Percentiles rank a stretch among this genome's conserved stretches.
phyloP scores from a whole-genome alignment of 2,797 vertebrate species.

The Tragelaphus oryx region DNA sequence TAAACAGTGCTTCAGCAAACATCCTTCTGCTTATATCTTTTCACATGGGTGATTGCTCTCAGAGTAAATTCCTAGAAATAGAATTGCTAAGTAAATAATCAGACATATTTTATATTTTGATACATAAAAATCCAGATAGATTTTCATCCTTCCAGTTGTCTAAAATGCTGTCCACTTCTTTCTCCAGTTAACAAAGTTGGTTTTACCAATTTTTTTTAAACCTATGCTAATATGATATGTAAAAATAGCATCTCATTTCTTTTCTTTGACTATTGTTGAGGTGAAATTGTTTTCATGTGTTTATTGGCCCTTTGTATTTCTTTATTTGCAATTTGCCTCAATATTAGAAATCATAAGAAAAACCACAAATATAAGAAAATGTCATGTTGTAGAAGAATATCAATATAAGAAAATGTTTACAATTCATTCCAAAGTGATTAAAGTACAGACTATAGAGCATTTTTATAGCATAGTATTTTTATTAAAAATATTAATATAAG shows the following conservation, averaged over 20 bases:
- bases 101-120: constrained; percentile 20
- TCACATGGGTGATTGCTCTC: constrained; percentile 14
- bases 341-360: constrained; percentile 2
- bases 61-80: constrained; percentile 5
- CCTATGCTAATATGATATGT: not conserved
- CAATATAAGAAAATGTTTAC: not conserved
- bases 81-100: not conserved
- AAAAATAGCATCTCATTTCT: not conserved
- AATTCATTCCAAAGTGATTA: not conserved
- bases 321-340: constrained; percentile 22
- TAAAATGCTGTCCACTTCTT: not conserved
- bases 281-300: not conserved
- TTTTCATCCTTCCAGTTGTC: not conserved
- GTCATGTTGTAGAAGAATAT: not conserved
- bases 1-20: constrained; percentile 12
- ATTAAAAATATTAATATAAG: not conserved
- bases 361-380: constrained; percentile 7
- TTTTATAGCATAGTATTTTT: not conserved
- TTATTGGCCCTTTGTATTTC: constrained; percentile 13
- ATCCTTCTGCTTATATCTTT: not conserved
- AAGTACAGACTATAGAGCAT: not conserved
- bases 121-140: not conserved
- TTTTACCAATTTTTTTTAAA: not conserved
- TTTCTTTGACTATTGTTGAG: not conserved
- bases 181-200: not conserved